Conservation (phyloP, 2,888 invertebrate species). For the Macropis europaea region DNA sequence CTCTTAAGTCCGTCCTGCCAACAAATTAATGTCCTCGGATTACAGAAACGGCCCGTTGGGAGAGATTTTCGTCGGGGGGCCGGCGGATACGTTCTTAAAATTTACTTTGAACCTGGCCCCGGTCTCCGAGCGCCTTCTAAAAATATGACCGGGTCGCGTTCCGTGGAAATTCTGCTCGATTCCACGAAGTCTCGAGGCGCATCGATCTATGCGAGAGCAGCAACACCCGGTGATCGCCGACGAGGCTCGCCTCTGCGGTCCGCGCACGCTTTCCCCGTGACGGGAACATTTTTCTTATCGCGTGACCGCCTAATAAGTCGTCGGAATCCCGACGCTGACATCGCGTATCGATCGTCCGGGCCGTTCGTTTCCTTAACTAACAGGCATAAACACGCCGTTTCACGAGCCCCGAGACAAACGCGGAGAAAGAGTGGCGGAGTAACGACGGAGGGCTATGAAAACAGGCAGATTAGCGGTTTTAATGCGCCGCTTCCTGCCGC, state of each 20-base stretch:
- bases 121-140: background rate
- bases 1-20: conserved; percentile 62
- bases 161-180: background rate
- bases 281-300: conserved; percentile 3
- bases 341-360: conserved; percentile 26
- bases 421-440: conserved; percentile 18
- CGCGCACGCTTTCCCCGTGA: background rate
- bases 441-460: conserved; percentile 49
- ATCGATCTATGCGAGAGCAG: background rate
- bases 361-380: conserved; percentile 34
- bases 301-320: conserved; percentile 33
- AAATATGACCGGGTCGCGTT: conserved; percentile 5
- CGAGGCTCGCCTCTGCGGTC: background rate
- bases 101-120: conserved; percentile 53
- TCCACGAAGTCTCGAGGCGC: background rate
- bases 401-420: conserved; percentile 30
- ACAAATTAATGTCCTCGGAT: conserved; percentile 70
- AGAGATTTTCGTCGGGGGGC: conserved; percentile 59
- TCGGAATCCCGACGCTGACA: conserved; percentile 25
- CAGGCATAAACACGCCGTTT: conserved; percentile 30
- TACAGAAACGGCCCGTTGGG: conserved; percentile 65
- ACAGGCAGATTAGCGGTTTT: conserved; percentile 75
- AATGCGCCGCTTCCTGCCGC: conserved; percentile 70
- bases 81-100: conserved; percentile 55
- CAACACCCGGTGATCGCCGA: conserved; percentile 4